A percentile compares a stretch with the other conserved stretches of the same genome.
These are phyloP conservation scores for Scytalopus superciliaris DNA, from an alignment of 2,113 vertebrate species.

Conservation along the genomic window DNA sequence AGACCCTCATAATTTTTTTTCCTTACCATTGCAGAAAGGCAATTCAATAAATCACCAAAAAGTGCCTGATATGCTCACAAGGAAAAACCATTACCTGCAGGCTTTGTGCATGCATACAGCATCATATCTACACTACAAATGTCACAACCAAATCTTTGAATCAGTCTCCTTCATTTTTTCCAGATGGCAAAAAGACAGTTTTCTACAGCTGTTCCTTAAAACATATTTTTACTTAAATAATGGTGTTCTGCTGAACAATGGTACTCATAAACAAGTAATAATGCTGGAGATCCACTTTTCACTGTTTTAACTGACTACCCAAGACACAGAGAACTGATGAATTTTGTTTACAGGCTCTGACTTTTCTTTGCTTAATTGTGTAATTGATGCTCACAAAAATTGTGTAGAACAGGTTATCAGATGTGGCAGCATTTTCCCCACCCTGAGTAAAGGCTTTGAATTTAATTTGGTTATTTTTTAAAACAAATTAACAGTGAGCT, in stretches of 20 bases:
- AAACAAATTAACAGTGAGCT: background rate
- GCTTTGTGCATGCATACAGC: conserved; percentile 17
- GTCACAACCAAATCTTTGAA: conserved; percentile 45
- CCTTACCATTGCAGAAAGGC: conserved; percentile 32
- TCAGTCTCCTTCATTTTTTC: conserved; percentile 42
- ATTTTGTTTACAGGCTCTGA: background rate
- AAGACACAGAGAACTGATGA: background rate
- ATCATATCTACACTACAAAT: conserved; percentile 31
- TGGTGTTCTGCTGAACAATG: background rate
- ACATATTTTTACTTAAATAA: conserved; percentile 11
- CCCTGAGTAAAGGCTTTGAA: background rate
- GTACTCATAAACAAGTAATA: conserved; percentile 1
- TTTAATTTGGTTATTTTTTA: background rate
- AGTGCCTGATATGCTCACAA: background rate
- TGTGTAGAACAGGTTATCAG: background rate
- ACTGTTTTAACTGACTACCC: background rate
- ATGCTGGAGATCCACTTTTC: background rate
- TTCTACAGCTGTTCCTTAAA: background rate
- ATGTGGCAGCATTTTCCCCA: background rate
- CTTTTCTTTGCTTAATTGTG: background rate
- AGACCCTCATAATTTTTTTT: background rate
- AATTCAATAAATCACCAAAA: conserved; percentile 43
- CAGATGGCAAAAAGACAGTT: conserved; percentile 23
- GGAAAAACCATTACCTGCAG: conserved; percentile 58
- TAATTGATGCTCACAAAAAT: background rate